Base-by-base conservation (phyloP, 2,797 vertebrate species). In the Emydoidea blandingii region DNA sequence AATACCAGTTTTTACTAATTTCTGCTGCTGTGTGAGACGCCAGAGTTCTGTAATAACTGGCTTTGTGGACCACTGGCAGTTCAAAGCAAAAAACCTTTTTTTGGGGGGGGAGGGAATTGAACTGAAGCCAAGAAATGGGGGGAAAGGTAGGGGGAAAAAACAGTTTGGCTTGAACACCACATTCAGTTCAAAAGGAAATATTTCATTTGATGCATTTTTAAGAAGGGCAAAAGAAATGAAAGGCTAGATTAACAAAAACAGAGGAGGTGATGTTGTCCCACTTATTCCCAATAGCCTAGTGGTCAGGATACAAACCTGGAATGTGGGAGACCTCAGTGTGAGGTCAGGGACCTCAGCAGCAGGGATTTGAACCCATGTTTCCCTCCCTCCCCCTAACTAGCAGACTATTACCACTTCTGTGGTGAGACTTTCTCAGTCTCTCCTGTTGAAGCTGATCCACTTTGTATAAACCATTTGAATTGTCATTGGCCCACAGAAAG, bases 121-220 rank as follows among this genome's bases (percentile, higher is more conserved):
- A 37, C 3, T 37, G 65, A 68, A 37, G 23, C 9, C n/a, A 68
- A 37, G 9, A 68, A 23, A 37, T 23, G 9, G 9, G n/a, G 3
- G 7, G 2, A 34, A 34, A n/a, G 29, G 7, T 62, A 62, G 62
- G 12, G 2, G 5, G 1, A 11, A 37, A 23, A 11, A 18, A 3
- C n/a, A 65, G 62, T 65, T 65, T 68, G 65, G 10, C 65, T 68
- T 37, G 65, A 68, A 37, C 19, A 12, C 8, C 10, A 68, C n/a
- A 68, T 68, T 68, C 19, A 37, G n/a, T 23, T 68, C 18, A 19
- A 68, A 68, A 68, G 31, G 59, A 68, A 68, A 68, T 68, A 19
- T 37, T 37, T 21, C 5, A 23, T 37, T 11, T 37, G 65, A 68
- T 68, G 19, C 37, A 37, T 68, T 68, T 68, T 68, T 68, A 37